Evolutionary conservation across 2,888 invertebrate species (phyloP).

Genomic region (Stratiomys singularior): DNA sequence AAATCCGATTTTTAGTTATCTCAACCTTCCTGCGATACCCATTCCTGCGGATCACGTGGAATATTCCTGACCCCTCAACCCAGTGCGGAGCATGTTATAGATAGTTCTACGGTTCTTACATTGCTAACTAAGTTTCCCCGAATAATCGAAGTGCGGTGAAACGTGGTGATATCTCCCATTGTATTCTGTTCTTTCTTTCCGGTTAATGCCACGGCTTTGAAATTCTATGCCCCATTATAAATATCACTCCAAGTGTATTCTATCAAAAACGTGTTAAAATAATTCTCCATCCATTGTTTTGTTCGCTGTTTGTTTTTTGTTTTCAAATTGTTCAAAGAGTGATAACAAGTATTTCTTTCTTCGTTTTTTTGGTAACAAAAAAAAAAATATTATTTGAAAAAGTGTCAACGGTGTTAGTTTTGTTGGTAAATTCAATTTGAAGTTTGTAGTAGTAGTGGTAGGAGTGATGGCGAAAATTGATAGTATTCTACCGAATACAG

Average conservation of each 20-base stretch:
- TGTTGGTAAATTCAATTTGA: neutral
- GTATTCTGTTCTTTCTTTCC: neutral
- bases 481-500: conserved; percentile 52
- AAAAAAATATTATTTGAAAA: too few relatives aligned
- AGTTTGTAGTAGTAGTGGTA: neutral
- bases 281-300: neutral
- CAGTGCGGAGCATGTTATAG: neutral
- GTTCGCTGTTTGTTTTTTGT: neutral
- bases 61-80: neutral
- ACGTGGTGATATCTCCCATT: neutral
- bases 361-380: neutral
- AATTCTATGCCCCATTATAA: neutral
- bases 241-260: neutral
- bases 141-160: neutral
- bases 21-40: neutral
- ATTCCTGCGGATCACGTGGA: neutral
- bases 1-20: neutral
- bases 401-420: neutral
- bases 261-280: neutral
- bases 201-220: conserved; percentile 20
- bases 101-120: neutral
- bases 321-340: neutral
- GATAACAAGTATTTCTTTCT: neutral
- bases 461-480: conserved; percentile 55
- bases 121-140: neutral